Conservation (phyloP, 2,113 vertebrate genomes). For the Calyptomena viridis region DNA sequence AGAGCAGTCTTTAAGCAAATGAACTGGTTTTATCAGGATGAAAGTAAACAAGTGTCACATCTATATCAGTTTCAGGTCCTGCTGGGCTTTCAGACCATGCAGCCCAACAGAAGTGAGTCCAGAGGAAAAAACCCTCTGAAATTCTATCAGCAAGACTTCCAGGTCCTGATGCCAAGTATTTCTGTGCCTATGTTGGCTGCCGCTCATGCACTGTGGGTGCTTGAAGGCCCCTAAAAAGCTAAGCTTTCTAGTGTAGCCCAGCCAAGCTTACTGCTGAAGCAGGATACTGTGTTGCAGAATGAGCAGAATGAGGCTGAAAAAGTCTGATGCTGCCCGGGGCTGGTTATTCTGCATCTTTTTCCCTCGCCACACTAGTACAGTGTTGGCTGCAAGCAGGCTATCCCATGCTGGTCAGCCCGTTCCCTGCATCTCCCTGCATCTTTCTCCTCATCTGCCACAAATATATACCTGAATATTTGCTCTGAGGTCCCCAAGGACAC, state of each 20-base stretch:
- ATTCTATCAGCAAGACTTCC: not conserved
- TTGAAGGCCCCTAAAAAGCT: not conserved
- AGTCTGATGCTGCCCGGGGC: not conserved
- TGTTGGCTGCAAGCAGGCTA: not conserved
- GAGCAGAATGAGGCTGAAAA: not conserved
- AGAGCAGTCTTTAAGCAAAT: not conserved
- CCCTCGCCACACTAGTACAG: rapidly evolving
- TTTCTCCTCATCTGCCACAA: not conserved
- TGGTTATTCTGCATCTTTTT: not conserved
- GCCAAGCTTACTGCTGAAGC: not conserved
- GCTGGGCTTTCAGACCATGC: not conserved
- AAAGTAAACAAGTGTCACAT: not conserved
- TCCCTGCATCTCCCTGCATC: not conserved
- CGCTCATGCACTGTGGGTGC: rapidly evolving
- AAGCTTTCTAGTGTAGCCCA: not conserved
- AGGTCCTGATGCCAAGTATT: not conserved
- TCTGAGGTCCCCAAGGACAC: not conserved
- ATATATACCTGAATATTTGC: not conserved
- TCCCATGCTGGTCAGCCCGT: not conserved
- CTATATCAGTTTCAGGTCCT: not conserved
- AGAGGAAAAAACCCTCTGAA: not conserved
- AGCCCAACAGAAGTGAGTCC: not conserved
- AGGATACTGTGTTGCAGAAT: rapidly evolving
- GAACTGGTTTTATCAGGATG: not conserved
- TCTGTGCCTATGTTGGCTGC: rapidly evolving